phyloP scores from a whole-genome alignment of 2,888 invertebrate genomes.

The Biston stratarius region DNA sequence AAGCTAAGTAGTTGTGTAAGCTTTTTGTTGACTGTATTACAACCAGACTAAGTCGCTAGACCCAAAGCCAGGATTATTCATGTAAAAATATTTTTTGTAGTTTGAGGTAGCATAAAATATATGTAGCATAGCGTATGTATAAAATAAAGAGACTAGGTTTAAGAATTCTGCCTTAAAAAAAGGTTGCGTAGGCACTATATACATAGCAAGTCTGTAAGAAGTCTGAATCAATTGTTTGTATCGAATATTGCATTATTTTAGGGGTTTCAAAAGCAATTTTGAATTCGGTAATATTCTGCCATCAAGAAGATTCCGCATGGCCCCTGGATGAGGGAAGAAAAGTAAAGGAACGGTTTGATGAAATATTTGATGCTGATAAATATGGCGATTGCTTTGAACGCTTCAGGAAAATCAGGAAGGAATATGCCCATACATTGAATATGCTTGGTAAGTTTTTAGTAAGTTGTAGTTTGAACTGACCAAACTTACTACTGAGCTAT shows the following conservation, averaged over 20 bases:
- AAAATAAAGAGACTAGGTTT: too few species aligned
- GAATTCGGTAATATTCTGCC: conserved; percentile 99
- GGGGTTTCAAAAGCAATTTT: conserved; percentile 98
- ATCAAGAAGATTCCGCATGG: conserved; percentile 99
- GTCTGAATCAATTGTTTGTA: neutral
- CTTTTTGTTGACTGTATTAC: too few species aligned
- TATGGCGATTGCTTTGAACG: conserved; percentile 96
- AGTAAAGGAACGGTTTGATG: conserved; percentile 98
- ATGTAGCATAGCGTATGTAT: too few species aligned
- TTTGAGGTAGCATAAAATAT: too few species aligned
- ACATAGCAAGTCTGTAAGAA: too few species aligned
- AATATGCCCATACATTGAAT: conserved; percentile 82
- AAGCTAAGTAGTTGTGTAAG: too few species aligned
- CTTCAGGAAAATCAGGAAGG: conserved; percentile 89
- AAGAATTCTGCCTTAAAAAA: too few species aligned
- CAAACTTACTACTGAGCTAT: too few species aligned
- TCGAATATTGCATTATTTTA: conserved; percentile 63
- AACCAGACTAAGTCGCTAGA: too few species aligned
- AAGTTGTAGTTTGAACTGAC: neutral
- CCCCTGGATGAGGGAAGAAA: conserved; percentile 97
- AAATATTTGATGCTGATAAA: conserved; percentile 97
- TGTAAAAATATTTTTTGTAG: too few species aligned
- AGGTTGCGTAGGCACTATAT: too few species aligned
- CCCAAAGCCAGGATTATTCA: too few species aligned
- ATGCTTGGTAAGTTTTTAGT: conserved; percentile 76